These are phyloP conservation scores for Exocentrus adspersus DNA, from an alignment of 2,888 invertebrate species.

Conservation along the genomic window DNA sequence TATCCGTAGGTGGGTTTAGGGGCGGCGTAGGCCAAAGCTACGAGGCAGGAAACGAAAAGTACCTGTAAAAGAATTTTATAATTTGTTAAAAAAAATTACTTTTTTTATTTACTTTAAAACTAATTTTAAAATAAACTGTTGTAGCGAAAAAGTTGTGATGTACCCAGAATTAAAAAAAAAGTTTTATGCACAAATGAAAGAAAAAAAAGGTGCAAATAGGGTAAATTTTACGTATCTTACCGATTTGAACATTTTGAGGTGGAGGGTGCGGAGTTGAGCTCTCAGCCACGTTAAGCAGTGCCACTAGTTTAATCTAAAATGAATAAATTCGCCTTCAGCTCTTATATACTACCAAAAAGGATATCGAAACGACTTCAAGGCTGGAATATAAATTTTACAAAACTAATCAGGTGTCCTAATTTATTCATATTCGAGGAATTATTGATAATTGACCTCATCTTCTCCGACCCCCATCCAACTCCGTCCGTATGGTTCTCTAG, in stretches of 20 bases:
- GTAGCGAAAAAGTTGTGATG: too few relatives aligned
- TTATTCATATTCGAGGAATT: not conserved
- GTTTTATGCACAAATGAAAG: too few relatives aligned
- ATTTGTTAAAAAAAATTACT: too few relatives aligned
- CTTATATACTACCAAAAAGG: not conserved
- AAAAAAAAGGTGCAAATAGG: too few relatives aligned
- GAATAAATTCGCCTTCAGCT: not conserved
- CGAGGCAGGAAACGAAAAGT: not conserved
- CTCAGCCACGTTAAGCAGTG: not conserved
- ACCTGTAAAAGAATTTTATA: not conserved
- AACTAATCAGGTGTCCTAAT: conserved; percentile 1
- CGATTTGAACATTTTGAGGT: conserved; percentile 4
- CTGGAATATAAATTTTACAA: not conserved
- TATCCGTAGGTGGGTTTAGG: not conserved
- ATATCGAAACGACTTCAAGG: not conserved
- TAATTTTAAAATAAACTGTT: too few relatives aligned
- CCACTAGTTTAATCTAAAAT: not conserved
- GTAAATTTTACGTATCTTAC: not conserved
- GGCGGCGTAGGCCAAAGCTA: not conserved
- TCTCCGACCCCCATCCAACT: not conserved
- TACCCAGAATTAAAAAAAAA: too few relatives aligned
- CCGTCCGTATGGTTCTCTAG: too few relatives aligned
- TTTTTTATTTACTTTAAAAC: too few relatives aligned
- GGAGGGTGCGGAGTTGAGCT: not conserved
- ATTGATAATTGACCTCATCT: not conserved